Evolutionary conservation across 2,888 invertebrate species (phyloP).

Genomic region (Dorcus parallelipipedus): DNA sequence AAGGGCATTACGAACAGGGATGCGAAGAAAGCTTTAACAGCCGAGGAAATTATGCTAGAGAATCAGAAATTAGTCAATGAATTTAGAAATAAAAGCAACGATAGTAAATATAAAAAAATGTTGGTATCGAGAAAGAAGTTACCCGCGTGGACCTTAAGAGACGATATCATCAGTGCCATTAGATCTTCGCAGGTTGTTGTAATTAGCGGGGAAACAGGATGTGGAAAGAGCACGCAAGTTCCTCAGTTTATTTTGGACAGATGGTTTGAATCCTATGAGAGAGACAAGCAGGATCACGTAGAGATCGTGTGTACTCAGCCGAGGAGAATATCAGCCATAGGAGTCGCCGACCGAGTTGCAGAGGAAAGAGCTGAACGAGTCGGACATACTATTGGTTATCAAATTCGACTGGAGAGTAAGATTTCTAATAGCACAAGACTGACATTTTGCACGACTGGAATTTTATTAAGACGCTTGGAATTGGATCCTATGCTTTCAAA

Average conservation of each 20-base stretch:
- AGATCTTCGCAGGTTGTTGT: slow-evolving; percentile 65
- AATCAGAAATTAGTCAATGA: slow-evolving; percentile 61
- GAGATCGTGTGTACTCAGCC: slow-evolving; percentile 93
- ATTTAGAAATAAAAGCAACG: slow-evolving; percentile 59
- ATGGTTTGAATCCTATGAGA: slow-evolving; percentile 64
- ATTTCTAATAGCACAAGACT: slow-evolving; percentile 74
- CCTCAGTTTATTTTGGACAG: slow-evolving; percentile 91
- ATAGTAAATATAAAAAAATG: slow-evolving; percentile 65
- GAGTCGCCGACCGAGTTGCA: slow-evolving; percentile 88
- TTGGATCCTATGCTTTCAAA: slow-evolving; percentile 71
- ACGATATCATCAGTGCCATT: slow-evolving; percentile 65
- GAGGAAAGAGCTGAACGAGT: slow-evolving; percentile 78
- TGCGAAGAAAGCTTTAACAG: slow-evolving; percentile 52
- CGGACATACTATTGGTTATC: slow-evolving; percentile 67
- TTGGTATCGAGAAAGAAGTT: slow-evolving; percentile 60
- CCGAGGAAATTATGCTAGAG: slow-evolving; percentile 57
- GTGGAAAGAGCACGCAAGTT: slow-evolving; percentile 85
- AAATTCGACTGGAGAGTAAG: slow-evolving; percentile 78
- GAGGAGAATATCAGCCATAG: slow-evolving; percentile 84
- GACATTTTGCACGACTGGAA: slow-evolving; percentile 92
- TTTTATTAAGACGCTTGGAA: slow-evolving; percentile 78
- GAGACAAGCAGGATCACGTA: slow-evolving; percentile 57
- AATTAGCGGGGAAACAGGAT: slow-evolving; percentile 81
- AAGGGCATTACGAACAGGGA: slow-evolving; percentile 58
- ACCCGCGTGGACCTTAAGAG: slow-evolving; percentile 70